Evolutionary conservation across 2,797 vertebrate species (phyloP).

Genomic region (Xerus rutilus): DNA sequence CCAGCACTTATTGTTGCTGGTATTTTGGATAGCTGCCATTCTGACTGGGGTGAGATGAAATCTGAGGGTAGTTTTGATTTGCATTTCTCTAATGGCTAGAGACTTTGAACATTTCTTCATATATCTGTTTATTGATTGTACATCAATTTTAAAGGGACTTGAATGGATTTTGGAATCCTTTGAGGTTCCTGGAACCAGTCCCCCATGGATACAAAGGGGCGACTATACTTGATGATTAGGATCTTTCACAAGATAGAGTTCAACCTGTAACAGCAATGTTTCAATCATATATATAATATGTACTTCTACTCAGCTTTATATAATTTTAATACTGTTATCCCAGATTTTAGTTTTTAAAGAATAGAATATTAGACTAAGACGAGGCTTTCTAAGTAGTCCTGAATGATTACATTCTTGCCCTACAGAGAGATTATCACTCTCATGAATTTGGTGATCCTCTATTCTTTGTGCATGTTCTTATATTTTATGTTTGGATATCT

Average conservation of each 20-base stretch:
- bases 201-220: not conserved
- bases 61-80: too few relatives aligned
- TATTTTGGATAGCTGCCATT: too few relatives aligned
- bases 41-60: too few relatives aligned
- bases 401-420: not conserved
- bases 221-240: not conserved
- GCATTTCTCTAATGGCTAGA: too few relatives aligned
- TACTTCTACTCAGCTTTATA: not conserved
- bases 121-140: too few relatives aligned
- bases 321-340: not conserved
- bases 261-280: slow-evolving; percentile 27
- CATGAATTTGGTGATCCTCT: not conserved
- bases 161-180: not conserved
- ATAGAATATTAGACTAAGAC: not conserved
- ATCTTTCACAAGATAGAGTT: not conserved
- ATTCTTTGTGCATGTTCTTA: not conserved
- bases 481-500: not conserved
- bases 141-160: not conserved
- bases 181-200: not conserved
- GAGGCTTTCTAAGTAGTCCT: not conserved
- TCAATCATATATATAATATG: not conserved
- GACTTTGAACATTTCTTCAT: too few relatives aligned
- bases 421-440: not conserved
- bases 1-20: too few relatives aligned
- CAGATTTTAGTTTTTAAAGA: slow-evolving; percentile 5